phyloP scores from a whole-genome alignment of 2,113 vertebrate species.

The Panthera tigris region DNA sequence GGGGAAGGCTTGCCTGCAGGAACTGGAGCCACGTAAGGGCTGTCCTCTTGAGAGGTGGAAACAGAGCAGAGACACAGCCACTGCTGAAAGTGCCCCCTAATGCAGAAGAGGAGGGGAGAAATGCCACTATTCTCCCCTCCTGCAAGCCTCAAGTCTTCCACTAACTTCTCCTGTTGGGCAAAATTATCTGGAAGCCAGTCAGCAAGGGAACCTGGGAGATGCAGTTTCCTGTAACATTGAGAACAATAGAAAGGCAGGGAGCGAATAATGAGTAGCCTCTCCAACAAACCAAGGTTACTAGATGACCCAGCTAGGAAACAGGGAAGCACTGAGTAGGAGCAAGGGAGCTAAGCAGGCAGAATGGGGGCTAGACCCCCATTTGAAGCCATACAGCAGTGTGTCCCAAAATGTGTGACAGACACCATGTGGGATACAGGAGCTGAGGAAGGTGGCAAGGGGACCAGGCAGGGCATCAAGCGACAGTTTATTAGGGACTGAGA shows the following conservation, averaged over 20 bases:
- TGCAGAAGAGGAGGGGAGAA: not conserved
- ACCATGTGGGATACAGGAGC: fast-evolving
- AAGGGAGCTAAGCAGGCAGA: no score
- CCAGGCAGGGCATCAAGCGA: not conserved
- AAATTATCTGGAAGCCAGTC: not conserved
- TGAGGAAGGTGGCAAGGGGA: not conserved
- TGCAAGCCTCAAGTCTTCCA: fast-evolving
- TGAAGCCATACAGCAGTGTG: not conserved
- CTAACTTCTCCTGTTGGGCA: not conserved
- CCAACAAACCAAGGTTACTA: not conserved
- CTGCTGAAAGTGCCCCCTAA: not conserved
- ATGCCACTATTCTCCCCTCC: fast-evolving
- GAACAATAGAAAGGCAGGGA: not conserved
- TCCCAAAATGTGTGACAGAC: not conserved
- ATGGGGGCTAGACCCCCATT: not conserved
- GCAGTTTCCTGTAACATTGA: not conserved
- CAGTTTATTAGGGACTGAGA: not conserved
- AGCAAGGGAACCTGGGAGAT: not conserved
- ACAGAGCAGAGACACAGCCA: not conserved
- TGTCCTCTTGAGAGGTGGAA: fast-evolving
- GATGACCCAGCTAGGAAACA: not conserved
- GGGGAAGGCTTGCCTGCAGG: no score
- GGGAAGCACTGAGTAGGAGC: no score
- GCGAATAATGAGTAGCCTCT: not conserved
- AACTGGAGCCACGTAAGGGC: not conserved